Base-by-base conservation (phyloP, 2,113 vertebrate genomes). In the Eudyptes chrysolophus region DNA sequence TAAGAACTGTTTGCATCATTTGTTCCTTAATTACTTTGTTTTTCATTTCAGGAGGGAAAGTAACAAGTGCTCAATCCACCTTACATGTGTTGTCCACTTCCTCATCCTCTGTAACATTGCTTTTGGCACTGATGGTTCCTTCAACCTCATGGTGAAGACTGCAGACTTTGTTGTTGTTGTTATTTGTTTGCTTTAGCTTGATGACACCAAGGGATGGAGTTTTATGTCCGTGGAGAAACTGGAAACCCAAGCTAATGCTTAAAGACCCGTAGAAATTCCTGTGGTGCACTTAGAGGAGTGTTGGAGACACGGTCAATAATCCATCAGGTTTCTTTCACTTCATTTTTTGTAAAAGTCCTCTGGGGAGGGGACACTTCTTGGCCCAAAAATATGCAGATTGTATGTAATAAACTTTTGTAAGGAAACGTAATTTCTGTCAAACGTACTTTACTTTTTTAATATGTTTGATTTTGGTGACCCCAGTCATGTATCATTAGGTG, bases 41-140 rank as follows among this genome's bases (percentile, higher is more conserved):
- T 96, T 95, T 89, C 24, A 51, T 97, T 90, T 62, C 95, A 99
- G 99, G 99, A 97, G 99, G 99, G 57, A 99, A 99, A 98, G 98
- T 99, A 69, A 99, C 99, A 84, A 99, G 98, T 91, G 97, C 98
- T 95, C 99, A 99, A 95, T 87, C 98, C 42, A 98, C 99, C 5
- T 94, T 99, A 90, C 98, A 98, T 78, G 58, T 92, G 57, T 83
- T 97, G 52, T 97, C 98, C 34, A 93, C 77, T 57, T 98, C 97
- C 64, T 98, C 98, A 1, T 94, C 98, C 16, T 99, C 99, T 97
- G 96, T 99, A 54, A 97, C 97, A 2, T 95, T 99, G 89, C 97
- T 99, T 86, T 97, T 99, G 97, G 98, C 98, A 87, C 92, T 98
- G 95, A 94, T 99, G 97, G 98, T 99, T 98, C 99, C 99, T 98